phyloP scores from a whole-genome alignment of 2,797 vertebrate species.

The Epinephelus awoara region DNA sequence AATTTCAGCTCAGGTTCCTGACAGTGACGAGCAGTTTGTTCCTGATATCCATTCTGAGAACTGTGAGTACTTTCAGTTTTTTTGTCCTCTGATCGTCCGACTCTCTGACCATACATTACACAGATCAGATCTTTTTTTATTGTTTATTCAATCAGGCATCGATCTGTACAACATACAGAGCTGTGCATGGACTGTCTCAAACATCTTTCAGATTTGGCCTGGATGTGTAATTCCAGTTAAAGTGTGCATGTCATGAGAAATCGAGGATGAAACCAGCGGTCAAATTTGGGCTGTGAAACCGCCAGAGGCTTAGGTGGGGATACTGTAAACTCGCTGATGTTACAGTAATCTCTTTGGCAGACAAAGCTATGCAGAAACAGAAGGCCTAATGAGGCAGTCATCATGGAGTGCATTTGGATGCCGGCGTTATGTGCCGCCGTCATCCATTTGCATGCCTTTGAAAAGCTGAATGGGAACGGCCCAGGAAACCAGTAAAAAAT shows the following conservation, averaged over 20 bases:
- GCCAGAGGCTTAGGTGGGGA: slow-evolving; percentile 66
- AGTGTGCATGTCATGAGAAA: slow-evolving; percentile 36
- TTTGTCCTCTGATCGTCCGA: not conserved
- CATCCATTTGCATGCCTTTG: slow-evolving; percentile 85
- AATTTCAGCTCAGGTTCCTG: slow-evolving; percentile 96
- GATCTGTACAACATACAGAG: not conserved
- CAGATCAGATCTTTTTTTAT: not conserved
- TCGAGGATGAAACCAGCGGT: slow-evolving; percentile 34
- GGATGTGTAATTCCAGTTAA: not conserved
- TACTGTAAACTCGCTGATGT: slow-evolving; percentile 58
- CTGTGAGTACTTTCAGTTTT: slow-evolving; percentile 89
- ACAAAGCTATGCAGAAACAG: slow-evolving; percentile 62
- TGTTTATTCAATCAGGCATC: not conserved
- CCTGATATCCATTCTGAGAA: slow-evolving; percentile 98
- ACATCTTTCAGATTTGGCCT: not conserved
- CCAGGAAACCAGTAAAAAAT: slow-evolving; percentile 85
- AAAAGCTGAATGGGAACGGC: slow-evolving; percentile 82
- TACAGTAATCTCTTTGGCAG: slow-evolving; percentile 67
- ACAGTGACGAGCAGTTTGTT: slow-evolving; percentile 98
- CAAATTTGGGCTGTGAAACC: slow-evolving; percentile 57
- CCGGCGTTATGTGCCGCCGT: slow-evolving; percentile 54
- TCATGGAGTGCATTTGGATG: slow-evolving; percentile 67
- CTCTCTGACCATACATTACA: not conserved
- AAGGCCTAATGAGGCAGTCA: slow-evolving; percentile 65
- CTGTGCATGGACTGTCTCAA: not conserved